These are phyloP conservation scores for Acrocyrtus sp. DNA, from an alignment of 2,888 invertebrate species.

Conservation along the genomic window DNA sequence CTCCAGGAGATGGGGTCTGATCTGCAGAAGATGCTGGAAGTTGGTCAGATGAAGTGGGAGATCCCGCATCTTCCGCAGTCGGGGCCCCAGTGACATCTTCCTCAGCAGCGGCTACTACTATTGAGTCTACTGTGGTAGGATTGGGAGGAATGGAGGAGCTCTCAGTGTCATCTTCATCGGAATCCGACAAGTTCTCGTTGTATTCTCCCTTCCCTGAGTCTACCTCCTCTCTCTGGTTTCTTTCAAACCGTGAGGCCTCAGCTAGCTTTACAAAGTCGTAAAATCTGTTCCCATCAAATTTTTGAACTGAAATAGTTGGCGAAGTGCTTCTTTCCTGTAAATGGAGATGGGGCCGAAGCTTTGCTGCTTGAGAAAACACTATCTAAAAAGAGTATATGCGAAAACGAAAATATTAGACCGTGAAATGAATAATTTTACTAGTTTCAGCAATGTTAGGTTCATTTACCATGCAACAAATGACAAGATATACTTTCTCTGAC, in stretches of 20 bases:
- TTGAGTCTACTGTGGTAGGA: too few species aligned
- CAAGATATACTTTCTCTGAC: too few species aligned
- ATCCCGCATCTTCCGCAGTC: too few species aligned
- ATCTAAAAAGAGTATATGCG: too few species aligned
- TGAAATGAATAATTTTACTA: too few species aligned
- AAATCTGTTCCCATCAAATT: neutral
- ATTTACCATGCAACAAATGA: too few species aligned
- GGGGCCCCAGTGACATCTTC: neutral
- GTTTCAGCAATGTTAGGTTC: too few species aligned
- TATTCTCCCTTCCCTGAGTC: neutral
- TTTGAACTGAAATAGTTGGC: slow-evolving; percentile 30
- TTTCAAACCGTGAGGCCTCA: slow-evolving; percentile 7
- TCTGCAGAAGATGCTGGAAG: neutral
- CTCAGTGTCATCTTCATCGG: slow-evolving; percentile 11
- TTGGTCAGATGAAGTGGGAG: neutral
- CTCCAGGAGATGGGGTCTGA: slow-evolving; percentile 13
- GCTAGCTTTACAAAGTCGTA: slow-evolving; percentile 20
- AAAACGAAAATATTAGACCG: too few species aligned
- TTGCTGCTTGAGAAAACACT: neutral
- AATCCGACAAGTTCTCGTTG: neutral
- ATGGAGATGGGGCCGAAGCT: neutral
- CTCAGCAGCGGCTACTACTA: neutral
- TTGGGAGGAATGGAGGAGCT: neutral
- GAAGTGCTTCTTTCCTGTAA: slow-evolving; percentile 8
- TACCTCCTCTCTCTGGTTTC: too few species aligned